Conservation (phyloP, 2,888 invertebrate species). For the Apantesis nais region DNA sequence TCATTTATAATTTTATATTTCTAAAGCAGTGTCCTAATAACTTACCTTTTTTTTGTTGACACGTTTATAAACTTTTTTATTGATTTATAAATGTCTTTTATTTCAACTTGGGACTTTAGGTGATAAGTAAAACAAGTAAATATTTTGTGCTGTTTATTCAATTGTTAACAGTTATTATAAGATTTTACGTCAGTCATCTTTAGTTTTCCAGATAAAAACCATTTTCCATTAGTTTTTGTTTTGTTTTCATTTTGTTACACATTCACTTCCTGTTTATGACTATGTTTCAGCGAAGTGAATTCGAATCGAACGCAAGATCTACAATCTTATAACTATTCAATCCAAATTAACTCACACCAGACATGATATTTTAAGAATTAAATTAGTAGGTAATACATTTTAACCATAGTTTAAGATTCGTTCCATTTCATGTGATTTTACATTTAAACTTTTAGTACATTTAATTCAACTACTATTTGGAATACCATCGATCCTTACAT, state of each 20-base stretch:
- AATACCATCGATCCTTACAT: conserved; percentile 39
- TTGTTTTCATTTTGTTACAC: conserved; percentile 41
- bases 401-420: conserved; percentile 59
- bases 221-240: conserved; percentile 44
- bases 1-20: too few relatives aligned
- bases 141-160: conserved; percentile 85
- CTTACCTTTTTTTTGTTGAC: not conserved
- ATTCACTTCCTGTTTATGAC: conserved; percentile 36
- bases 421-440: conserved; percentile 69
- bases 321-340: conserved; percentile 14
- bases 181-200: conserved; percentile 84
- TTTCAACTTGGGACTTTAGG: not conserved
- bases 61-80: not conserved
- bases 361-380: conserved; percentile 49
- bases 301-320: conserved; percentile 18
- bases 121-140: conserved; percentile 59
- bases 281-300: conserved; percentile 31
- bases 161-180: conserved; percentile 81
- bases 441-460: conserved; percentile 55
- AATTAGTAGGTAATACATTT: conserved; percentile 65
- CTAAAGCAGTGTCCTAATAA: not conserved
- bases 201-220: conserved; percentile 60
- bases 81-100: not conserved
- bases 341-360: conserved; percentile 37
- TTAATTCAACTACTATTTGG: conserved; percentile 46